Evolutionary conservation across 2,888 invertebrate species (phyloP).

Genomic region (Drepanosiphum platanoidis): DNA sequence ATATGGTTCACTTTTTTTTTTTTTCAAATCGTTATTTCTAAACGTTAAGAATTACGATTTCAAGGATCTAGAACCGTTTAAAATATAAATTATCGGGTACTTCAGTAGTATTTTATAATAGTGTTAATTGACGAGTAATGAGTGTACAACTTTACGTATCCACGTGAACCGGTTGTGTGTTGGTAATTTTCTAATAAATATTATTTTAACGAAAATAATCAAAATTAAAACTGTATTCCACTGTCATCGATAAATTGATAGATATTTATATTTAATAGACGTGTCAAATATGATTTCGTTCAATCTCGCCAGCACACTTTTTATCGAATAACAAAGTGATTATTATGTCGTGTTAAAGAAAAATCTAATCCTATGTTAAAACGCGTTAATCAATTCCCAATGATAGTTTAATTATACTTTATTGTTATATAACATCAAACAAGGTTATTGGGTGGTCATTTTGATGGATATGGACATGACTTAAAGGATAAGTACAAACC

Average conservation of each 20-base stretch:
- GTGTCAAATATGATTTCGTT: neutral
- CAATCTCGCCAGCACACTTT: neutral
- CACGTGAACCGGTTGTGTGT: slow-evolving; percentile 17
- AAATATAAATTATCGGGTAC: neutral
- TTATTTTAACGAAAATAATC: neutral
- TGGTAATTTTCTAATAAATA: neutral
- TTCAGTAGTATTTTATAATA: slow-evolving; percentile 2
- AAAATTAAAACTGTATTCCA: neutral
- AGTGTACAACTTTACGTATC: neutral
- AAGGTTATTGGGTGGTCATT: slow-evolving; percentile 34
- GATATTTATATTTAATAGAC: neutral
- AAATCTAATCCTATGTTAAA: neutral
- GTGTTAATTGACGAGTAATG: neutral
- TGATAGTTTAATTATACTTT: neutral
- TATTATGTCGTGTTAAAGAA: neutral
- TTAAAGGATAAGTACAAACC: neutral
- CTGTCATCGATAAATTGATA: no score
- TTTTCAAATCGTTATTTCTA: neutral
- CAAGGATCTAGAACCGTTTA: slow-evolving; percentile 14
- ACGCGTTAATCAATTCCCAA: neutral
- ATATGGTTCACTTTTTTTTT: neutral
- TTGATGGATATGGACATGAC: neutral
- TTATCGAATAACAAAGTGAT: neutral
- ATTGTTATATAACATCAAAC: neutral
- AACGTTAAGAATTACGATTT: neutral